Evolutionary conservation across 1,140 invertebrate genomes (phyloP), one percentile per base, ranked within the genome.

Genomic region (Pemphigus obesinymphae): DNA sequence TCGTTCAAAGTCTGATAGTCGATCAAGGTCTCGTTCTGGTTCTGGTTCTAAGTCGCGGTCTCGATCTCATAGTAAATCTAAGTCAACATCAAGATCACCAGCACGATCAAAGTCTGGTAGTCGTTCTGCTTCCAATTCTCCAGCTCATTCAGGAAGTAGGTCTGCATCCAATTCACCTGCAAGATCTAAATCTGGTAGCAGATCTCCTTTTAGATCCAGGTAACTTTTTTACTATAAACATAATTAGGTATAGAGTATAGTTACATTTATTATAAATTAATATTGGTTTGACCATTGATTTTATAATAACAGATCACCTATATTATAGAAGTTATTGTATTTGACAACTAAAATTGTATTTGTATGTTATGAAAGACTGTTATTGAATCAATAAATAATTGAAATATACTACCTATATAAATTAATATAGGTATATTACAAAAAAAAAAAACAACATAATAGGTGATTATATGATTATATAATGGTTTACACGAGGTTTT

Each of bases 1-100:
- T 17, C 83, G 83, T 29, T 86, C 85, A 23, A 82, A 85, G 45
- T 88, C 86, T 55, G 45, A 82, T 34, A 86, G 85, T 34, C 84
- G 83, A 85, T 82, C 87, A 43, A 58, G 31, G 11, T 82, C 82
- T 31, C 34, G 70, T 50, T 83, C 82, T 45, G 81, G 75, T 11
- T 84, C 84, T 40, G 34, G 76, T 31, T 81, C 83, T 6, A 82
- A 84, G 5, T 87, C 86, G 0, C 81, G 84, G 2, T 87, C 86
- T 10, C 82, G n/a, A 45, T 82, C 82, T 45, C 66, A 31, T 58
- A 72, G 66, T 58, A 72, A 73, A 70, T 82, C 84, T 29, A 85
- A 81, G 63, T 85, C 84, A 7, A 81, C 26, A 43, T 83, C 84
- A 13, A 84, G 84, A 29, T 86, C 84, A 13, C 82, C 61, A 43